A percentile compares a stretch with the other conserved stretches of the same genome.
Evolutionary conservation across 2,113 vertebrate genomes (phyloP).

Genomic region (Burhinus bistriatus): DNA sequence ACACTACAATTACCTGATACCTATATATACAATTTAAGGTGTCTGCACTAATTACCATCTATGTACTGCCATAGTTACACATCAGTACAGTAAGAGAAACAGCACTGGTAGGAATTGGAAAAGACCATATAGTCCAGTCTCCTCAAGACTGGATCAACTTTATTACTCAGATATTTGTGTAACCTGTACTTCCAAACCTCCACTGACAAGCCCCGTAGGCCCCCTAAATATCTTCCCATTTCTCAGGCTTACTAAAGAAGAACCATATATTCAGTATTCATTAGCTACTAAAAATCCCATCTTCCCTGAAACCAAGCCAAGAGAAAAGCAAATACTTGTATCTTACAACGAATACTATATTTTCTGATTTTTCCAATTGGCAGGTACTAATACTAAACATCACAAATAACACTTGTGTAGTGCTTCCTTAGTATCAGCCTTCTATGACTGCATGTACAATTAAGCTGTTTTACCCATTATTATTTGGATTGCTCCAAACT

Average conservation of each 20-base stretch:
- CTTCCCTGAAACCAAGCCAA: neutral
- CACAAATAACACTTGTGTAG: neutral
- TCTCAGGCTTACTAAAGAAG: neutral
- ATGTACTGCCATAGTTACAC: neutral
- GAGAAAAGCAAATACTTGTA: neutral
- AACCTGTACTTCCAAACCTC: neutral
- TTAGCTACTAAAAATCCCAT: neutral
- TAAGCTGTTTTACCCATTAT: neutral
- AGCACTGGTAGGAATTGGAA: neutral
- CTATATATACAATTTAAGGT: neutral
- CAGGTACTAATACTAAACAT: neutral
- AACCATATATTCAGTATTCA: neutral
- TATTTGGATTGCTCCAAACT: constrained; percentile 3
- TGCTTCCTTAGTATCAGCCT: neutral
- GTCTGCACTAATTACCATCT: neutral
- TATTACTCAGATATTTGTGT: neutral
- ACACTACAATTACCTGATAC: neutral
- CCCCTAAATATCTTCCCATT: neutral
- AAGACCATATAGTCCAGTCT: neutral
- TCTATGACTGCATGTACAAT: neutral
- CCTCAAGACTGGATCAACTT: neutral
- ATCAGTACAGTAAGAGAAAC: neutral
- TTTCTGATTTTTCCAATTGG: neutral
- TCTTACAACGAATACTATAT: neutral
- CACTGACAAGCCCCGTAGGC: neutral